A percentile compares a stretch with the other conserved stretches of the same genome.
Evolutionary conservation across 2,113 vertebrate genomes (phyloP).

Genomic region (Excalfactoria chinensis): DNA sequence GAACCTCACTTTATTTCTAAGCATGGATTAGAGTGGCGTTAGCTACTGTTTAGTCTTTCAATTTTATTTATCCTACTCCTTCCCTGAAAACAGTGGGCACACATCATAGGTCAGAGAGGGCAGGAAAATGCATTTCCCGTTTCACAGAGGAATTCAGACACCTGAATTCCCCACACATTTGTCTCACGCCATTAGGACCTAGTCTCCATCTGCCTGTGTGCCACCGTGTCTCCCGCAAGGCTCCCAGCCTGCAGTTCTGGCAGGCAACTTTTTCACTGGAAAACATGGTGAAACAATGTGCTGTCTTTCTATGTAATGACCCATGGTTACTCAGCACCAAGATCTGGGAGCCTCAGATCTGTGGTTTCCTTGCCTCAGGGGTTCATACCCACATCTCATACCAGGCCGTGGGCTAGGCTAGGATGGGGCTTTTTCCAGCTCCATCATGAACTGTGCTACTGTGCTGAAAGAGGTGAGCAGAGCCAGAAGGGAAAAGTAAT

Average conservation of each 20-base stretch:
- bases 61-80: not conserved
- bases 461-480: conserved; percentile 24
- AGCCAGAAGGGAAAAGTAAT: conserved; percentile 12
- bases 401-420: not conserved
- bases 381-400: not conserved
- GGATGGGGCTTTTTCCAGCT: conserved; percentile 12
- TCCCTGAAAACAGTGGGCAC: not conserved
- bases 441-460: not conserved
- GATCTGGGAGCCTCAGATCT: not conserved
- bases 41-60: not conserved
- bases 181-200: not conserved
- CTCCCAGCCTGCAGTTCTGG: not conserved
- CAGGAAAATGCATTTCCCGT: not conserved
- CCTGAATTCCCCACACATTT: not conserved
- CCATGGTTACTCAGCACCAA: not conserved
- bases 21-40: not conserved
- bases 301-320: not conserved
- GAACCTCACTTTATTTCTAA: not conserved
- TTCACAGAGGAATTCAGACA: not conserved
- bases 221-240: not conserved
- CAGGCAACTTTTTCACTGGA: not conserved
- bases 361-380: not conserved
- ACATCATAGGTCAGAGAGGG: not conserved
- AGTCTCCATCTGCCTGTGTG: not conserved
- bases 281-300: not conserved